Conservation (phyloP, 2,113 vertebrate species). For the Poicephalus meyeri region DNA sequence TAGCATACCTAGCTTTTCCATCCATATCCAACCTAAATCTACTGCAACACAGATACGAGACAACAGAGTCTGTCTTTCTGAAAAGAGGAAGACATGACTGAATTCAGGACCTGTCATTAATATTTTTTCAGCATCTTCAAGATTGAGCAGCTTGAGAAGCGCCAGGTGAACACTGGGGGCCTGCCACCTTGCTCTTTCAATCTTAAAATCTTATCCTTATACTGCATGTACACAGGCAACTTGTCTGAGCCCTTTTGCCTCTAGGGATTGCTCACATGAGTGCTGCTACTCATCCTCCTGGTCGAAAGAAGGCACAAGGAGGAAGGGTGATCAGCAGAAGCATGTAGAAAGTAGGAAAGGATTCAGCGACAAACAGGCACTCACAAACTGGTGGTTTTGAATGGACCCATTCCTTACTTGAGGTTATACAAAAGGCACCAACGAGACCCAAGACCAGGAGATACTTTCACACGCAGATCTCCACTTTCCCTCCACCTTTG, state of each 20-base stretch:
- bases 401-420: not conserved
- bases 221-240: not conserved
- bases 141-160: not conserved
- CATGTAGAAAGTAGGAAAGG: not conserved
- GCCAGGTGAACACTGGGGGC: fast-evolving
- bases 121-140: not conserved
- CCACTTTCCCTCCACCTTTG: not conserved
- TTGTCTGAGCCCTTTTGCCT: not conserved
- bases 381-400: not conserved
- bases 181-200: not conserved
- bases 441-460: not conserved
- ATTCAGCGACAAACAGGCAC: not conserved
- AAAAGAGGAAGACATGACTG: not conserved
- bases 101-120: not conserved
- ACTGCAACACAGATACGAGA: not conserved
- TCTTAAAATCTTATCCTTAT: not conserved
- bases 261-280: fast-evolving
- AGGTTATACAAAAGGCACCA: not conserved
- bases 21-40: not conserved
- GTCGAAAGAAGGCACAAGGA: not conserved
- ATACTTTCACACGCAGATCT: not conserved
- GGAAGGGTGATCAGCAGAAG: not conserved
- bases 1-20: not conserved
- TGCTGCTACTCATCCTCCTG: not conserved
- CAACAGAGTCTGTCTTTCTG: not conserved